Base-by-base conservation (phyloP, 2,797 vertebrate genomes). In the Centroberyx gerrardi region DNA sequence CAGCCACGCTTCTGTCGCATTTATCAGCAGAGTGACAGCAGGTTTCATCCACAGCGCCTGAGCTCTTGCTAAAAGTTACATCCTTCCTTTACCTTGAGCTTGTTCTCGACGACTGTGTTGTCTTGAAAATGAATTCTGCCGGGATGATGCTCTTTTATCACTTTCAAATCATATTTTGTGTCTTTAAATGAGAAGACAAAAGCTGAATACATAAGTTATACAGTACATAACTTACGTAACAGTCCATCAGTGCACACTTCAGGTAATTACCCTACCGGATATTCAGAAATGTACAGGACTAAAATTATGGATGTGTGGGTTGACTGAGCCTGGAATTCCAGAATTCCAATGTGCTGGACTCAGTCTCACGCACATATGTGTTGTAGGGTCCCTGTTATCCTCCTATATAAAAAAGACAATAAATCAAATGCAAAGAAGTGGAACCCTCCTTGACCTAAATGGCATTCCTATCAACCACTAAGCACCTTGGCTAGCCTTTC, bases 401-500 rank as follows among this genome's bases (percentile, higher is more conserved):
- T 87, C 68, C 69, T 72, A 70, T 81, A 88, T 85, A 71, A 89
- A 65, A 68, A 74, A 83, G 79, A 87, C 78, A 85, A 91, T 91
- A 90, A 93, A 91, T 93, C 87, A 90, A 83, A 88, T 0, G 18
- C 78, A 85, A 85, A 89, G 78, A 75, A 68, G 54, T 76, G 79
- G 87, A 90, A 87, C 82, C 74, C 68, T 85, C 78, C 69, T 88
- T 87, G 82, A 93, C 91, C 90, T 86, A 85, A 91, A 90, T 78
- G 87, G 83, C 87, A 88, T 93, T 93, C 86, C 90, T 89, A 80
- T 88, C 83, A 84, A 88, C 88, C 83, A 10, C 91, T 88, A 87
- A 92, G 88, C 87, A 90, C 88, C 85, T 83, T 89, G 87, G 86
- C 90, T 80, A 80, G 86, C 77, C 85, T 87, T 92, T 91, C 79